These are phyloP conservation scores for Acanthococcus lagerstroemiae DNA, from an alignment of 2,888 invertebrate species.

Conservation along the genomic window DNA sequence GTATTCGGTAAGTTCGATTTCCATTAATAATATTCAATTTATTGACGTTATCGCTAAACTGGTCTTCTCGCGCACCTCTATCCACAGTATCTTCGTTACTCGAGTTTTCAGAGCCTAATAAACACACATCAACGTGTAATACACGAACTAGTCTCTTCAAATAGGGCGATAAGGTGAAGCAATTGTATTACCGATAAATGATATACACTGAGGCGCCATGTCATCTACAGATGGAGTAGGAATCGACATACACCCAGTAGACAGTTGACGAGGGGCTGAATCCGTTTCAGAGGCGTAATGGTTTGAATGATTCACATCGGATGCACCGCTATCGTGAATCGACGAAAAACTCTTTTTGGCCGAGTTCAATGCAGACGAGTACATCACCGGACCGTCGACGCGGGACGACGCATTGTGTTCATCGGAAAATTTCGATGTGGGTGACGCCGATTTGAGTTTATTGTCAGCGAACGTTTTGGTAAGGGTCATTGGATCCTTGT, in stretches of 20 bases:
- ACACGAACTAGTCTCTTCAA: not conserved
- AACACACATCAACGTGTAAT: too few species aligned
- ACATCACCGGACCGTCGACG: not conserved
- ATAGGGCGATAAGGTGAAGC: not conserved
- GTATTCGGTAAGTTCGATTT: constrained; percentile 76
- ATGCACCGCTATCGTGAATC: not conserved
- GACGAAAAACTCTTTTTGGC: not conserved
- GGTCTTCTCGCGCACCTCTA: constrained; percentile 36
- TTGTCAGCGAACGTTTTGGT: not conserved
- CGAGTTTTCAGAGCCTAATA: too few species aligned
- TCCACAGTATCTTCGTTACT: too few species aligned
- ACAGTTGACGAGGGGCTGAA: constrained; percentile 2
- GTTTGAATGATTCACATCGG: not conserved
- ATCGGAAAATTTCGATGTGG: not conserved
- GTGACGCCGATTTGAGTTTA: not conserved
- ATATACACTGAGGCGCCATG: constrained; percentile 89
- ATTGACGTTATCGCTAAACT: constrained; percentile 56
- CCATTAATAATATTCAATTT: constrained; percentile 78
- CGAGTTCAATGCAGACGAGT: not conserved
- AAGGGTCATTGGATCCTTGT: not conserved
- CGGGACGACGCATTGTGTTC: not conserved
- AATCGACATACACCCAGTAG: constrained; percentile 7
- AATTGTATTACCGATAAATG: constrained; percentile 66
- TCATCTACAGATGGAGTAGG: constrained; percentile 48
- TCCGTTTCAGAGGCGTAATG: not conserved